Conservation (phyloP, 2,797 vertebrate species). For the Poecilia gillii region DNA sequence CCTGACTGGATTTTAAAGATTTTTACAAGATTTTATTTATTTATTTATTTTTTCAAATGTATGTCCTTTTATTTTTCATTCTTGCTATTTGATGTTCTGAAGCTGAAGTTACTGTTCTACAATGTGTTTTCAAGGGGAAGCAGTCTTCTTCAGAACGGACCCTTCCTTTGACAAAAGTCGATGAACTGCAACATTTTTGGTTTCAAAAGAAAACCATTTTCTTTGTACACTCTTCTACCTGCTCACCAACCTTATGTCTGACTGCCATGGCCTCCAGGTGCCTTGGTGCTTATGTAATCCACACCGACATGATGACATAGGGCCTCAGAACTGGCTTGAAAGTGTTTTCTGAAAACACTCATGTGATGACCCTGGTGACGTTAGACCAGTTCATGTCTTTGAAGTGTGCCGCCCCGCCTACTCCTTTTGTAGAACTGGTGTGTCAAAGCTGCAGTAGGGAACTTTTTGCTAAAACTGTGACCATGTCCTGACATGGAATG, state of each 20-base stretch:
- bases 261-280: not conserved
- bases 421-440: not conserved
- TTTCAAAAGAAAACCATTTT: not conserved
- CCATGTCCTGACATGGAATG: not conserved
- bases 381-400: not conserved
- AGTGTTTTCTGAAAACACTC: not conserved
- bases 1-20: conserved; percentile 8
- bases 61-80: conserved; percentile 15
- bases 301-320: not conserved
- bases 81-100: conserved; percentile 8
- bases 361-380: not conserved
- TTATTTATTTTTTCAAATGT: not conserved
- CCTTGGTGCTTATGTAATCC: not conserved
- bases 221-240: not conserved
- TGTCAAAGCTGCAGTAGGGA: not conserved
- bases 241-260: not conserved
- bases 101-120: not conserved
- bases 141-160: not conserved
- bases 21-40: conserved; percentile 20
- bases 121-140: not conserved
- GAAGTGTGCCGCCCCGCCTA: not conserved
- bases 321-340: not conserved
- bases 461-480: not conserved
- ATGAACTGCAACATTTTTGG: not conserved
- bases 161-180: not conserved